A percentile compares a stretch with the other conserved stretches of the same genome.
Conservation (phyloP, 2,797 vertebrate species). For the Rhincodon typus region DNA sequence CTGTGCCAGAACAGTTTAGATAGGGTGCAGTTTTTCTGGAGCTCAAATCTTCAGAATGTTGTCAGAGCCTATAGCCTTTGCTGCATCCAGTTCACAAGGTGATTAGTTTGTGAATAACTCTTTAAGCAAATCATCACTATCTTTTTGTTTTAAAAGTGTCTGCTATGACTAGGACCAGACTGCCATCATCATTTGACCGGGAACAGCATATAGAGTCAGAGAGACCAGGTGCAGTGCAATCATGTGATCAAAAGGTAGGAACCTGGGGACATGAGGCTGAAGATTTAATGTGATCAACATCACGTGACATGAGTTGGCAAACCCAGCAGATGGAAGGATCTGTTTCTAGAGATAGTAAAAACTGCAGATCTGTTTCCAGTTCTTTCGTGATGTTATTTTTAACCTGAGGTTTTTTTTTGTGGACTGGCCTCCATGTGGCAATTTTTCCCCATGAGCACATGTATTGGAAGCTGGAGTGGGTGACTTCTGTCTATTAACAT, state of each 20-base stretch:
- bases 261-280: not conserved
- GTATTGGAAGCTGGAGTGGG: not conserved
- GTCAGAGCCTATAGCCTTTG: no score
- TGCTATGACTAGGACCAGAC: not conserved
- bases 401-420: not conserved
- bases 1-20: no score
- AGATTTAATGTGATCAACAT: no score
- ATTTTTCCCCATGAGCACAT: not conserved
- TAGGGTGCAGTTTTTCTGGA: no score
- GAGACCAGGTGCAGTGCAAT: no score
- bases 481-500: no score
- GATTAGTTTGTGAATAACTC: not conserved
- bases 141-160: not conserved
- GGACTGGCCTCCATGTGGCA: not conserved
- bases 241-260: not conserved
- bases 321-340: not conserved
- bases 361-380: not conserved
- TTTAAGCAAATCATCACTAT: not conserved
- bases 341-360: not conserved
- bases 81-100: not conserved
- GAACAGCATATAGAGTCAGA: not conserved
- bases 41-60: no score
- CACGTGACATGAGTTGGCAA: not conserved
- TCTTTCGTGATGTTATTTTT: not conserved
- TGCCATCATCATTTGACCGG: not conserved